Evolutionary conservation across 1,140 invertebrate genomes (phyloP).

Genomic region (Atta cephalotes): DNA sequence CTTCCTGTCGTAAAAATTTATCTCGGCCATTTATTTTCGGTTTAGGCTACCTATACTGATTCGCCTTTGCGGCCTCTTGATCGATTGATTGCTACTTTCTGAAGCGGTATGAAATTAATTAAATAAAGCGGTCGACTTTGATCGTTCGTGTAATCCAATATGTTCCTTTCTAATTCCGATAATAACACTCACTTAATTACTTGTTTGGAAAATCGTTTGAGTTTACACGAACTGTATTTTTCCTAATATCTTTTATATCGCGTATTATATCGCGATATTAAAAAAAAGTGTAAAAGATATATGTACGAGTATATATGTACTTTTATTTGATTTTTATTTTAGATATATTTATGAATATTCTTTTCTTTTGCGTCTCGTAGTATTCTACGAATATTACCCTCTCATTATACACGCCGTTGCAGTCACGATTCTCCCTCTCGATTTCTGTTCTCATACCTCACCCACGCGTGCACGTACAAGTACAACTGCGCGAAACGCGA

Average conservation of each 20-base stretch:
- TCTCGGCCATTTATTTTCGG: slow-evolving; percentile 49
- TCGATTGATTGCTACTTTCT: neutral
- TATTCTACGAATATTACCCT: slow-evolving; percentile 11
- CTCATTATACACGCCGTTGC: slow-evolving; percentile 28
- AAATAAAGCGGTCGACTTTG: neutral
- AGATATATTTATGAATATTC: slow-evolving; percentile 6
- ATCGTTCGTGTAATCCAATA: neutral
- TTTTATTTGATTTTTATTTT: neutral
- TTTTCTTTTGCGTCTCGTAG: neutral
- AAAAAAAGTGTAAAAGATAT: too few relatives aligned
- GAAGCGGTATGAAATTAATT: slow-evolving; percentile 4
- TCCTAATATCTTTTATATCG: neutral
- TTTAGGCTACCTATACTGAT: neutral
- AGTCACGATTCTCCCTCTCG: slow-evolving; percentile 39
- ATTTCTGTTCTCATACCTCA: slow-evolving; percentile 48
- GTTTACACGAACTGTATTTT: neutral
- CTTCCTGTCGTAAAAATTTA: slow-evolving; percentile 41
- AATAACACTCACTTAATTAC: neutral
- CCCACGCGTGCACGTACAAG: slow-evolving; percentile 19
- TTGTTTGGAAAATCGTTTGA: neutral
- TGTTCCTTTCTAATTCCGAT: neutral
- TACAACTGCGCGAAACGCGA: slow-evolving; percentile 37
- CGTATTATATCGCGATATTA: too few relatives aligned
- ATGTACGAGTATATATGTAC: neutral
- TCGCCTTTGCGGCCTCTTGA: neutral